Conservation (phyloP, 2,113 vertebrate genomes). For the Sialia sialis region DNA sequence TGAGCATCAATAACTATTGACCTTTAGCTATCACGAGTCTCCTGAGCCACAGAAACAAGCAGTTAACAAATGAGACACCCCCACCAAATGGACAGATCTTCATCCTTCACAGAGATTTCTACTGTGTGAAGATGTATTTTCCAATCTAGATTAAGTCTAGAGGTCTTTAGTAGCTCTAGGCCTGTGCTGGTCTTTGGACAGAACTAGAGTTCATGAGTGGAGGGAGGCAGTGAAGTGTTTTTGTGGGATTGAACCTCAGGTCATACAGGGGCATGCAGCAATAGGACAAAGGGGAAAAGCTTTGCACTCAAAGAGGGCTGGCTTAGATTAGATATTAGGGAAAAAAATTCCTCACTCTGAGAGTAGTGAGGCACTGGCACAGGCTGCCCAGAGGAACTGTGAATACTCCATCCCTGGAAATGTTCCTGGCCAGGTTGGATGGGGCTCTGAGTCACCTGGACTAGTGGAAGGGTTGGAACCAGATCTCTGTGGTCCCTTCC, state of each 20-base stretch:
- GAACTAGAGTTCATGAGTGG: background rate
- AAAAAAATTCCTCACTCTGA: background rate
- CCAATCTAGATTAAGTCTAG: background rate
- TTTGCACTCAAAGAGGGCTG: background rate
- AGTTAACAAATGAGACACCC: conserved; percentile 16
- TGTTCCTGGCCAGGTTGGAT: background rate
- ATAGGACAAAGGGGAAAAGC: background rate
- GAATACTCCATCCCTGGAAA: background rate
- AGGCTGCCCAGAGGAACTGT: background rate
- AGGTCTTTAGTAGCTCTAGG: background rate
- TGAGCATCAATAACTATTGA: background rate
- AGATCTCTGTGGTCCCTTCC: background rate
- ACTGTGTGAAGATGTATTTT: background rate
- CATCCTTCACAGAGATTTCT: background rate
- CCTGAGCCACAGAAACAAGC: background rate
- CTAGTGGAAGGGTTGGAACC: background rate
- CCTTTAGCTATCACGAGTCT: background rate
- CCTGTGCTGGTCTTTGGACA: background rate
- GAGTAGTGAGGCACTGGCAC: background rate
- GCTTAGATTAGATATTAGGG: background rate
- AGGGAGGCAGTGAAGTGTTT: background rate
- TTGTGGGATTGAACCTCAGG: background rate
- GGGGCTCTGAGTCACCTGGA: background rate
- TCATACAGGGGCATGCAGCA: background rate
- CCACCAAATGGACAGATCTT: background rate